Percentiles rank a stretch among this genome's conserved stretches.
Evolutionary conservation across 1,140 invertebrate genomes (phyloP).

Genomic region (Papilio polyxenes): DNA sequence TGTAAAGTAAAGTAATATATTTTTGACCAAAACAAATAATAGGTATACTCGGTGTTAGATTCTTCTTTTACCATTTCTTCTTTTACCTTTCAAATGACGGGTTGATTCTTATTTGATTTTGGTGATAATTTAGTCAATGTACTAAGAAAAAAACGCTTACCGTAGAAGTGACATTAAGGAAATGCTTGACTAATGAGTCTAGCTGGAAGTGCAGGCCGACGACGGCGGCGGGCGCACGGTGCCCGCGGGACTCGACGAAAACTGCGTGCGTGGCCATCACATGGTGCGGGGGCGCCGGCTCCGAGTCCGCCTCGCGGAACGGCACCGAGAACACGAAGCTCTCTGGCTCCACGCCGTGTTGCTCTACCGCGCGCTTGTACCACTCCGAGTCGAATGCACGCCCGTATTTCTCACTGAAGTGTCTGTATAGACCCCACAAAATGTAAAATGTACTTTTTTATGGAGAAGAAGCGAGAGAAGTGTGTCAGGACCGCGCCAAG

Average conservation of each 20-base stretch:
- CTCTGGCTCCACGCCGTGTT: constrained; percentile 90
- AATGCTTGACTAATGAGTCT: constrained; percentile 89
- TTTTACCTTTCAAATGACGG: no score
- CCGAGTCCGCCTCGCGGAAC: constrained; percentile 84
- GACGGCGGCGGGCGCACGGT: constrained; percentile 93
- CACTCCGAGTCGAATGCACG: constrained; percentile 94
- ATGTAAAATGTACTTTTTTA: not conserved
- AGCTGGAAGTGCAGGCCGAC: constrained; percentile 94
- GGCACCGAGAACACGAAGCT: constrained; percentile 96
- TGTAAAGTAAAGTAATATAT: no score
- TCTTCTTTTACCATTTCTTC: no score
- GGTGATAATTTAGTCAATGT: not conserved
- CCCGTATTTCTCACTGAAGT: constrained; percentile 90
- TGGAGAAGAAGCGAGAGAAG: no score
- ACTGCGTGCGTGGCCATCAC: constrained; percentile 95
- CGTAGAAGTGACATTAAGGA: constrained; percentile 91
- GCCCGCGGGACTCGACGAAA: constrained; percentile 91
- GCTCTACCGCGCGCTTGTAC: constrained; percentile 96
- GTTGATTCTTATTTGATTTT: no score
- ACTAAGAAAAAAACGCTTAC: constrained; percentile 79
- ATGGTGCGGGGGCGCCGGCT: constrained; percentile 82
- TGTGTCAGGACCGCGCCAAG: no score
- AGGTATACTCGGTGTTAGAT: no score
- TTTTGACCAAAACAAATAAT: no score
- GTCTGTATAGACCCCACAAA: constrained; percentile 78